Evolutionary conservation across 2,888 invertebrate species (phyloP).

Genomic region (Prosopocoilus inquinatus): DNA sequence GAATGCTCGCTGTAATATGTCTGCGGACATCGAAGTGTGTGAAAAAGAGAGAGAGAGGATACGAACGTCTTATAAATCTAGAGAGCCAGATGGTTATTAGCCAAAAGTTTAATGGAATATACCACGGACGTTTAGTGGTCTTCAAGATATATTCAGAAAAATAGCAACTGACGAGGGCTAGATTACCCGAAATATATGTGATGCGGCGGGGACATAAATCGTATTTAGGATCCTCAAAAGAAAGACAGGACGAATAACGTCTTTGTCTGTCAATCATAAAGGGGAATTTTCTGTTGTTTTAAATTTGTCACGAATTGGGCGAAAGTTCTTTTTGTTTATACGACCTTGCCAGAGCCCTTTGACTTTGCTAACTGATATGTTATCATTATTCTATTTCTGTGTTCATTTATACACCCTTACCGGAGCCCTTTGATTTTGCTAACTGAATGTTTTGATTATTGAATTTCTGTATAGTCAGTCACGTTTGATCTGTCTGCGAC

Average conservation of each 20-base stretch:
- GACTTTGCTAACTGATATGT: too few species aligned
- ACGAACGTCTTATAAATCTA: conserved; percentile 26
- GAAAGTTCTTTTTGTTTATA: too few species aligned
- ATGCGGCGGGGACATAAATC: conserved; percentile 48
- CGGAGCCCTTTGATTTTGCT: too few species aligned
- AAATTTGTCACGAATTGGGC: background rate
- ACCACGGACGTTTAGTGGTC: conserved; percentile 48
- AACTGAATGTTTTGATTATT: too few species aligned
- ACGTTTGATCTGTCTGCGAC: too few species aligned
- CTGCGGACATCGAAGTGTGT: conserved; percentile 16
- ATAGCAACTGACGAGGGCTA: conserved; percentile 48
- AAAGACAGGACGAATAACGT: conserved; percentile 34
- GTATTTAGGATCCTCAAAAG: conserved; percentile 41
- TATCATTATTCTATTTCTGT: too few species aligned
- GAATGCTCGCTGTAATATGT: conserved; percentile 24
- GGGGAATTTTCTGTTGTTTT: conserved; percentile 32
- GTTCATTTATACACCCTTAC: too few species aligned
- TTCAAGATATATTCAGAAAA: conserved; percentile 50
- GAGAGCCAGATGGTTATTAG: conserved; percentile 42
- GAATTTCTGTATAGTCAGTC: too few species aligned
- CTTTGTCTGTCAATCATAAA: conserved; percentile 41
- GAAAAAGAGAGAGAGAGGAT: conserved; percentile 18
- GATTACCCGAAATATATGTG: conserved; percentile 51
- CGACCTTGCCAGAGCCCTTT: too few species aligned
- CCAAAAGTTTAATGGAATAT: conserved; percentile 48